These are phyloP conservation scores for Elaphurus davidianus DNA, from an alignment of 2,113 vertebrate genomes.

Conservation along the genomic window DNA sequence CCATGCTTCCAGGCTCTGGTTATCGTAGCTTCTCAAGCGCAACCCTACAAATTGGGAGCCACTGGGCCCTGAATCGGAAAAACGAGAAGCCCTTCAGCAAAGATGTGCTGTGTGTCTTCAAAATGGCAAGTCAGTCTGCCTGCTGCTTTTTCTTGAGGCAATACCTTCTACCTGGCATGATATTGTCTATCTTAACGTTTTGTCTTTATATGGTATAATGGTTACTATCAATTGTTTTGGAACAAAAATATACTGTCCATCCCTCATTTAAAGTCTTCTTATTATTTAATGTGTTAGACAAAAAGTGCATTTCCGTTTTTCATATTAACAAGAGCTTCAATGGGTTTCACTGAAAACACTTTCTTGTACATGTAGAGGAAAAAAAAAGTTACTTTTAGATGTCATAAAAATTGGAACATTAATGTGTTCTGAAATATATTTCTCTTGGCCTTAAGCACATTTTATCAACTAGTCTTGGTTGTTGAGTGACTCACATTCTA, in stretches of 20 bases:
- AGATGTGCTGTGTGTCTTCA: neutral
- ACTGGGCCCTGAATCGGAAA: neutral
- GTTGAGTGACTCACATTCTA: slow-evolving; percentile 35
- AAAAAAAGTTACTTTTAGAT: neutral
- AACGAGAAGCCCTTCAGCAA: neutral
- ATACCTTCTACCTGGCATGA: neutral
- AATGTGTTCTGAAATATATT: slow-evolving; percentile 1
- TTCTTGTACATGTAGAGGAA: neutral
- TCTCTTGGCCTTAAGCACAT: slow-evolving; percentile 35
- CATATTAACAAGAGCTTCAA: neutral
- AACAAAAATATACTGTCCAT: neutral
- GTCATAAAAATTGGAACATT: neutral
- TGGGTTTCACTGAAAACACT: slow-evolving; percentile 1
- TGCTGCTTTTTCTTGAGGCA: neutral
- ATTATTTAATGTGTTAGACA: neutral
- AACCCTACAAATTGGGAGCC: neutral
- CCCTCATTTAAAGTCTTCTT: neutral
- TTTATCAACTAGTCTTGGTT: slow-evolving; percentile 20
- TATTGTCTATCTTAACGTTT: neutral
- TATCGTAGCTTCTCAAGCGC: neutral
- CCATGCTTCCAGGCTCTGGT: neutral
- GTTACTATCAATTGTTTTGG: neutral
- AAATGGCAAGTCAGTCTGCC: neutral
- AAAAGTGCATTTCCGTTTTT: neutral
- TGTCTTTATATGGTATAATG: neutral